Conservation (phyloP, 2,113 vertebrate species). For the Ancistrus triradiatus region DNA sequence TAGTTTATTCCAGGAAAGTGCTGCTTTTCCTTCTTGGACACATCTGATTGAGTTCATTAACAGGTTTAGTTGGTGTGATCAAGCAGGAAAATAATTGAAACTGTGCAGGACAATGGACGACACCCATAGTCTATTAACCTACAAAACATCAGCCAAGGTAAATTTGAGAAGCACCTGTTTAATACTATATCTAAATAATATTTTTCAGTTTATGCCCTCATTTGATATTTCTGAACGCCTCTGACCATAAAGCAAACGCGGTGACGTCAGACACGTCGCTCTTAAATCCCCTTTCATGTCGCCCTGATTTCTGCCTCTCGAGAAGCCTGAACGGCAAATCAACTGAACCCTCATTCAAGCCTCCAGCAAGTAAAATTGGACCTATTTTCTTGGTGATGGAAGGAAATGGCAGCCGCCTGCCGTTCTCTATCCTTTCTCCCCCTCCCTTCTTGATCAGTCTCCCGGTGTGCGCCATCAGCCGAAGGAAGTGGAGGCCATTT, state of each 20-base stretch:
- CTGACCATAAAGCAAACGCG: neutral
- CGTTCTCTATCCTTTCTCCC: conserved; percentile 29
- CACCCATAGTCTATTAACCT: too few relatives aligned
- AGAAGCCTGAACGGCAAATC: conserved; percentile 23
- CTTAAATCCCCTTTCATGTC: conserved; percentile 12
- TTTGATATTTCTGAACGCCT: conserved; percentile 1
- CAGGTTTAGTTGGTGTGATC: too few relatives aligned
- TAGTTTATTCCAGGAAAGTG: too few relatives aligned
- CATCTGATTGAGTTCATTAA: too few relatives aligned
- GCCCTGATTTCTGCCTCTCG: conserved; percentile 18
- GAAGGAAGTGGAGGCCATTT: conserved; percentile 42
- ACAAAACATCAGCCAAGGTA: too few relatives aligned
- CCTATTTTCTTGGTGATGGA: conserved; percentile 24
- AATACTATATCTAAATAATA: too few relatives aligned
- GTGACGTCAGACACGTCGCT: neutral
- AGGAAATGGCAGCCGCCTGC: conserved; percentile 23
- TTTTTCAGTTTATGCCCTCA: too few relatives aligned
- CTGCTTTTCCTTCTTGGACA: too few relatives aligned
- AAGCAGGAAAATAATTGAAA: too few relatives aligned
- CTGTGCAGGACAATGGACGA: too few relatives aligned
- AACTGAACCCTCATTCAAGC: conserved; percentile 29
- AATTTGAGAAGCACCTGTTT: too few relatives aligned
- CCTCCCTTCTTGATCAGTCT: conserved; percentile 31
- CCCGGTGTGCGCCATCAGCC: conserved; percentile 41
- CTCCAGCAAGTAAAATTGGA: conserved; percentile 31